These are phyloP conservation scores for Rhynchophorus ferrugineus DNA, from an alignment of 1,140 invertebrate species.

Conservation along the genomic window DNA sequence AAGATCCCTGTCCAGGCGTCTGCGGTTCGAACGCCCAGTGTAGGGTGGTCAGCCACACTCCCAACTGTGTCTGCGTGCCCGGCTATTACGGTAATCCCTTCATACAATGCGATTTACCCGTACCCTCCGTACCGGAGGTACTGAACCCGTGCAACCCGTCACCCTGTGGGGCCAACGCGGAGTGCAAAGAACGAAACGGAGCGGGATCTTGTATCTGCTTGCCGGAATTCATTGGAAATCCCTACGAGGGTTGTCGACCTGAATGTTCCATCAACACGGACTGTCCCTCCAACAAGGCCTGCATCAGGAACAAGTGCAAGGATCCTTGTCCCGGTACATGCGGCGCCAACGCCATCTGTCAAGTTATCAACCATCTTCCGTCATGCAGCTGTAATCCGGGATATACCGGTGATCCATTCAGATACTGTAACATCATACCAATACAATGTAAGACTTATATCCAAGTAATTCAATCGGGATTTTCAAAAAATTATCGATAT, in stretches of 20 bases:
- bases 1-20: slow-evolving; percentile 62
- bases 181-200: slow-evolving; percentile 57
- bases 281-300: slow-evolving; percentile 55
- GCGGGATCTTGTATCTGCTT: slow-evolving; percentile 59
- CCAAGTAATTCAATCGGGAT: no score
- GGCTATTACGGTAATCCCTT: slow-evolving; percentile 61
- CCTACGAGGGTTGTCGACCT: slow-evolving; percentile 64
- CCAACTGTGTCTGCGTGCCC: slow-evolving; percentile 60
- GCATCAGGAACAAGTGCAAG: slow-evolving; percentile 52
- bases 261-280: slow-evolving; percentile 63
- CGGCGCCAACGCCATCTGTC: slow-evolving; percentile 55
- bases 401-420: slow-evolving; percentile 56
- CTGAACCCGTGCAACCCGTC: slow-evolving; percentile 56
- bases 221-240: slow-evolving; percentile 60
- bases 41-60: slow-evolving; percentile 64
- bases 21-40: slow-evolving; percentile 66
- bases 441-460: slow-evolving; percentile 55
- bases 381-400: slow-evolving; percentile 50
- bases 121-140: slow-evolving; percentile 34
- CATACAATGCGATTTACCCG: slow-evolving; percentile 35
- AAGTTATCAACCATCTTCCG: slow-evolving; percentile 51
- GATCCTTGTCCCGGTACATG: slow-evolving; percentile 61
- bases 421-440: slow-evolving; percentile 44
- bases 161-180: slow-evolving; percentile 64
- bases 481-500: no score